Conservation (phyloP, 2,888 invertebrate species). For the Leucophenga maculata region DNA sequence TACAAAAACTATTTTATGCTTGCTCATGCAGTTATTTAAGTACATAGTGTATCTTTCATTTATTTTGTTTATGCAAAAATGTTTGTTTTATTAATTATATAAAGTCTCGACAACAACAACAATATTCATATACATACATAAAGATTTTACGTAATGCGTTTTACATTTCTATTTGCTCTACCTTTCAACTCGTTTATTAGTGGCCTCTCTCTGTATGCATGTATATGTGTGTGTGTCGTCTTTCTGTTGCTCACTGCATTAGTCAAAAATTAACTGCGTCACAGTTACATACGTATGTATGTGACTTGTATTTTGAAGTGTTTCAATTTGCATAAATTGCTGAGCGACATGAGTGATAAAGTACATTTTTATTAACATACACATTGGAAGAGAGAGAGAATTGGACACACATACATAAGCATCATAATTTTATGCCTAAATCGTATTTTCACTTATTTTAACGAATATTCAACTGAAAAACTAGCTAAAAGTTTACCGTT, state of each 20-base stretch:
- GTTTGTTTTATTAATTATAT: conserved; percentile 8
- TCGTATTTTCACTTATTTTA: no score
- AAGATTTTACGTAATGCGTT: background rate
- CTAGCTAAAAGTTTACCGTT: no score
- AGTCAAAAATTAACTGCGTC: conserved; percentile 13
- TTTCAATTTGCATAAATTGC: conserved; percentile 13
- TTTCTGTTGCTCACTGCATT: background rate
- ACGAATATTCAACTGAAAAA: no score
- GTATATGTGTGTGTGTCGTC: no score
- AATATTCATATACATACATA: no score
- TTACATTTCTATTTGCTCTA: background rate
- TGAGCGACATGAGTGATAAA: background rate
- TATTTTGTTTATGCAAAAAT: background rate
- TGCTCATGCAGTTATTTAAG: background rate
- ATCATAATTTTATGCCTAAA: no score
- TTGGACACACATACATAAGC: no score
- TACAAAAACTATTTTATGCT: no score
- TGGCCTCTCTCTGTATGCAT: background rate
- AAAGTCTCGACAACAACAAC: background rate
- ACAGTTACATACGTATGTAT: background rate
- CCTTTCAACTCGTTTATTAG: conserved; percentile 3
- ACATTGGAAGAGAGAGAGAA: no score
- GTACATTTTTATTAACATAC: background rate
- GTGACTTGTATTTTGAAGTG: background rate
- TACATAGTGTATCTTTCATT: background rate